Evolutionary conservation across 2,797 vertebrate genomes (phyloP).

Genomic region (Orestias chungarensis): DNA sequence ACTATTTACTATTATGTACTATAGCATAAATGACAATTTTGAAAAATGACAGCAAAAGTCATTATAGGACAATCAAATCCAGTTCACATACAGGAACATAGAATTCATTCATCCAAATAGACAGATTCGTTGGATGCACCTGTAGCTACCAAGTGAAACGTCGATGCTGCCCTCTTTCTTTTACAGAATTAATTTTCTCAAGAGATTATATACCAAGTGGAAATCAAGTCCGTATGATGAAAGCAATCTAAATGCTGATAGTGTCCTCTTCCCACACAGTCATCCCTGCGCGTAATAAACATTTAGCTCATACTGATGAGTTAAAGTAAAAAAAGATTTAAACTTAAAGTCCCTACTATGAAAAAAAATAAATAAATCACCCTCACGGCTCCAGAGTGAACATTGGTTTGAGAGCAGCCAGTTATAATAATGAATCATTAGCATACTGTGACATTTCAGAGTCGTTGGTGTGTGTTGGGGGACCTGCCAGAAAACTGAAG

Average conservation of each 20-base stretch:
- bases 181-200: background rate
- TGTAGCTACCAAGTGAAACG: background rate
- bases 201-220: constrained; percentile 2
- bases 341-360: constrained; percentile 1
- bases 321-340: constrained; percentile 2
- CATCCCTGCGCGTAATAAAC: background rate
- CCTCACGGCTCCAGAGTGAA: background rate
- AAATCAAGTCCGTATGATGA: constrained; percentile 4
- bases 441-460: constrained; percentile 12
- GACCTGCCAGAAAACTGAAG: background rate
- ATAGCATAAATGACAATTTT: no score
- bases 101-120: background rate
- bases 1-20: no score
- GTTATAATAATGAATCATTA: constrained; percentile 37
- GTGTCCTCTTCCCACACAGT: constrained; percentile 11
- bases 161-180: background rate
- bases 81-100: background rate
- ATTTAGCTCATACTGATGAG: constrained; percentile 8
- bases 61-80: background rate
- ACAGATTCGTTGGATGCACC: background rate
- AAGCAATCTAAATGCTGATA: constrained; percentile 20
- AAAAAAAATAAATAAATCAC: background rate
- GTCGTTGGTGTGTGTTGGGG: constrained; percentile 7
- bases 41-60: no score
- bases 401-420: constrained; percentile 16